phyloP scores from a whole-genome alignment of 2,888 invertebrate species.

The Pristionchus entomophagus region DNA sequence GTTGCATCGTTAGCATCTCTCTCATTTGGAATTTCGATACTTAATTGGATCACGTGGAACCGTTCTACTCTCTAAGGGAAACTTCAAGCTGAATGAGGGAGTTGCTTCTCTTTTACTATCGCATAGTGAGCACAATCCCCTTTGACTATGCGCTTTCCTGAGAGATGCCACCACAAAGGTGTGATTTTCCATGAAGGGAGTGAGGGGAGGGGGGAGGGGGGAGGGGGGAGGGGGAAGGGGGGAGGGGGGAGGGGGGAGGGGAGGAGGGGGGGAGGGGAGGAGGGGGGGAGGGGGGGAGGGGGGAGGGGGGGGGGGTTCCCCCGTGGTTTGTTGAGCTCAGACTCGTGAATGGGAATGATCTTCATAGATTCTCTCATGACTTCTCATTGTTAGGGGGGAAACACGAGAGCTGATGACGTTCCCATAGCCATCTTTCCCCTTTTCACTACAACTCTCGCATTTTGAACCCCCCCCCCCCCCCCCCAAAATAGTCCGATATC shows the following conservation, averaged over 20 bases:
- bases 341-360: neutral
- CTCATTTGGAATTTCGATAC: constrained; percentile 8
- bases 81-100: too few species aligned
- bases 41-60: neutral
- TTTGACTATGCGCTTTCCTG: neutral
- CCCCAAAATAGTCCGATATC: too few species aligned
- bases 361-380: constrained; percentile 19
- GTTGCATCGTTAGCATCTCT: neutral
- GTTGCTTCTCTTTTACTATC: neutral
- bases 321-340: constrained; percentile 5
- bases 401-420: neutral
- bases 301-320: neutral
- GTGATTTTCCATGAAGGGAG: neutral
- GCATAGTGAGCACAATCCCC: neutral
- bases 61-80: constrained; percentile 12
- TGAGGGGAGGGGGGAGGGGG: neutral
- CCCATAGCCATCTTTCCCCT: too few species aligned
- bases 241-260: neutral
- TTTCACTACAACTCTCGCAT: too few species aligned
- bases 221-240: neutral
- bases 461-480: too few species aligned
- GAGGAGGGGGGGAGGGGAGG: neutral
- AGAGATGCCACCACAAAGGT: neutral
- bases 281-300: neutral
- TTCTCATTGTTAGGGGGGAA: neutral